phyloP scores from a whole-genome alignment of 1,140 invertebrate genomes.

The Wasmannia auropunctata region DNA sequence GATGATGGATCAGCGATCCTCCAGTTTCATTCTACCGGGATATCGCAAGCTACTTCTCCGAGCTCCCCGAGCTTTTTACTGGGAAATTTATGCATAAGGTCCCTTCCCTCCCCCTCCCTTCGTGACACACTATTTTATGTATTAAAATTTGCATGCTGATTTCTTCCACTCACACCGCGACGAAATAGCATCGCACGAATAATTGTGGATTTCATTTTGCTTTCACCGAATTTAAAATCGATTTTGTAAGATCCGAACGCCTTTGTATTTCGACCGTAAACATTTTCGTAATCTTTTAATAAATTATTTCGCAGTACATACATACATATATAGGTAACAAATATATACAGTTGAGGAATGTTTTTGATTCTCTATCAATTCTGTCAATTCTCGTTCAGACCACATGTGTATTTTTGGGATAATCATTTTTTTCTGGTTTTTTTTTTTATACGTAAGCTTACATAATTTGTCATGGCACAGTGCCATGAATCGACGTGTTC shows the following conservation, averaged over 20 bases:
- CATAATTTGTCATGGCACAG: neutral
- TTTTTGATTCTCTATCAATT: neutral
- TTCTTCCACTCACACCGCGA: neutral
- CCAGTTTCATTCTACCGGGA: neutral
- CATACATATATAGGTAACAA: too few relatives aligned
- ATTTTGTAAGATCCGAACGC: neutral
- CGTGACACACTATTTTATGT: conserved; percentile 1
- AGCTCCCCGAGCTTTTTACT: neutral
- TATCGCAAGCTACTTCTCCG: neutral
- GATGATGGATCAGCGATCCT: conserved; percentile 19
- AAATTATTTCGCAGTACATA: neutral
- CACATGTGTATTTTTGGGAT: neutral
- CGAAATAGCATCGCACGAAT: neutral
- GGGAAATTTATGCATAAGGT: conserved; percentile 20
- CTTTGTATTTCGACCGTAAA: neutral
- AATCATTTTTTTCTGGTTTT: neutral
- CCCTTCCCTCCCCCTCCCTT: neutral
- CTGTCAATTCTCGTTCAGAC: neutral
- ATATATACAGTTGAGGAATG: neutral
- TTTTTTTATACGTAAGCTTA: neutral
- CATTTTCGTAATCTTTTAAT: neutral
- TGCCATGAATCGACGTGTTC: neutral
- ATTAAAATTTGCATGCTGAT: conserved; percentile 5
- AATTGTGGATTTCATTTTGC: neutral
- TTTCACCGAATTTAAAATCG: conserved; percentile 19